Evolutionary conservation across 2,888 invertebrate species (phyloP), one percentile per base, ranked within the genome.

Genomic region (Saturnia japonica): DNA sequence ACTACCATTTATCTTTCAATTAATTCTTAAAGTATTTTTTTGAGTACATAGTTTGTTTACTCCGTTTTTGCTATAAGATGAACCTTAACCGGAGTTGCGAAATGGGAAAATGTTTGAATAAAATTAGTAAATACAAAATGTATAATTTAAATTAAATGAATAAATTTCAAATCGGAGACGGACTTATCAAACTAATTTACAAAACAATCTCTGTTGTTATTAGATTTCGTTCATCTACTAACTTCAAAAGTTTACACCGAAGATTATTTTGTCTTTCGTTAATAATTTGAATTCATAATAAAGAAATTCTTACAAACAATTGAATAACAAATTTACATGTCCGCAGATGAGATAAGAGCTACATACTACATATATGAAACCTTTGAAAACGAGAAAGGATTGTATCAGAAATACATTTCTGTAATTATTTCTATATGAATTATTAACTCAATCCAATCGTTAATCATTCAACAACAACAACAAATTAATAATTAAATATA

Each of bases 161-260:
- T 60, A 60, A 28, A 28, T 60, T 60, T 34, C 25, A 60, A 28
- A 28, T 60, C 6, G 25, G 14, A 28, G 57, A 1, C 22, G 54
- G 14, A 28, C 57, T 28, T 28, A 14, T 60, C 57, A 60, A 60
- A 60, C 9, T 60, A 60, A 60, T 60, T 60, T 28, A 60, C 57
- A 60, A 60, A 60, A 60, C 57, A 60, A 60, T 60, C 57, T 60
- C 28, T 28, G 57, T 60, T 28, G 14, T 60, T 60, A 60, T 60
- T 60, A 25, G 16, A 60, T 60, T 60, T n/a, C 22, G 57, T 60
- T 60, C 57, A 60, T 28, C 57, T 60, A 28, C 28, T 28, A 60
- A 60, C 25, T 25, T 60, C 57, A 9, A 28, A 28, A 60, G 12
- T 57, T 57, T 12, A 57, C 25, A 25, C 12, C 25, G 25, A 57